These are phyloP conservation scores for Sycophila sp. DNA, from an alignment of 1,140 invertebrate species.

Conservation along the genomic window DNA sequence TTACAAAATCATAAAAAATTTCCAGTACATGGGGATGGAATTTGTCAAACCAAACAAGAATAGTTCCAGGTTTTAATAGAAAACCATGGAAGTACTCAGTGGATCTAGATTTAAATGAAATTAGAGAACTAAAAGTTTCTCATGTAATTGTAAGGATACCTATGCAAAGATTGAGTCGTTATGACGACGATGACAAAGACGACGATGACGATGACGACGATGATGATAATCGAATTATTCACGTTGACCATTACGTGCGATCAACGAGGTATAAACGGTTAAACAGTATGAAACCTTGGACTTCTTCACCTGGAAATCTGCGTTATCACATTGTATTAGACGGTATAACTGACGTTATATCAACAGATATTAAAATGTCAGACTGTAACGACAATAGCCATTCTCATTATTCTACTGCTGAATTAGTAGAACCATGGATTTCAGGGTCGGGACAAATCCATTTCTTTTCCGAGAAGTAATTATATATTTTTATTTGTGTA, in stretches of 20 bases:
- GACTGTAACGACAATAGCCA: slow-evolving; percentile 59
- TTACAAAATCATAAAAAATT: slow-evolving; percentile 17
- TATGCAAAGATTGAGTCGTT: background rate
- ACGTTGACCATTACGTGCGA: slow-evolving; percentile 52
- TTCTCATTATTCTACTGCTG: slow-evolving; percentile 69
- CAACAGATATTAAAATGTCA: slow-evolving; percentile 49
- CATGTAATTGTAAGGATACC: slow-evolving; percentile 78
- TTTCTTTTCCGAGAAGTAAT: slow-evolving; percentile 70
- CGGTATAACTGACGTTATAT: slow-evolving; percentile 46
- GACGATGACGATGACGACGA: slow-evolving; percentile 34
- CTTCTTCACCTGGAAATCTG: slow-evolving; percentile 42
- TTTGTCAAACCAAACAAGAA: slow-evolving; percentile 72
- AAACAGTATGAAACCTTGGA: slow-evolving; percentile 31
- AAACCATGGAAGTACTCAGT: slow-evolving; percentile 67
- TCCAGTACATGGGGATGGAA: slow-evolving; percentile 74
- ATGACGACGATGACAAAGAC: slow-evolving; percentile 6
- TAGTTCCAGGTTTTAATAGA: slow-evolving; percentile 63
- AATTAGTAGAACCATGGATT: slow-evolving; percentile 73
- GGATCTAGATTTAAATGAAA: slow-evolving; percentile 71
- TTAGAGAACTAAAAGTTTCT: slow-evolving; percentile 71
- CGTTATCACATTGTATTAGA: slow-evolving; percentile 51
- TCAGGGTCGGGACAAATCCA: slow-evolving; percentile 70
- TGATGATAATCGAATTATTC: slow-evolving; percentile 48
- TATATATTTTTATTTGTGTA: slow-evolving; percentile 16
- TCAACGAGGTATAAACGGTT: slow-evolving; percentile 39